These are phyloP conservation scores for Pyrocoelia pectoralis DNA, from an alignment of 2,888 invertebrate genomes.

Conservation along the genomic window DNA sequence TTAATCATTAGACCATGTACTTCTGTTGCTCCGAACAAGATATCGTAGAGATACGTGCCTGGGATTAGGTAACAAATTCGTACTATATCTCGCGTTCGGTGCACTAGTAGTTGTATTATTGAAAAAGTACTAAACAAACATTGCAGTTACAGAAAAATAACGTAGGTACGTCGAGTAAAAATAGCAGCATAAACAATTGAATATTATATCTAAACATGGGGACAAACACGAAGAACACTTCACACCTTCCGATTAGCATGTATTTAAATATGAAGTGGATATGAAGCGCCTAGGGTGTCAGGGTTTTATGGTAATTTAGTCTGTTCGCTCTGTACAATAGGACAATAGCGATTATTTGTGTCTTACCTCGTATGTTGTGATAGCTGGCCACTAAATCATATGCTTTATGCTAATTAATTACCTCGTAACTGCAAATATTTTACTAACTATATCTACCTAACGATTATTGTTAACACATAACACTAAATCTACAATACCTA, in stretches of 20 bases:
- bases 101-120: too few relatives aligned
- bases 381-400: constrained; percentile 41
- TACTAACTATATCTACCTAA: not conserved
- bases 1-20: too few relatives aligned
- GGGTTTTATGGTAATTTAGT: constrained; percentile 36
- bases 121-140: too few relatives aligned
- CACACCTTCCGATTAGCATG: constrained; percentile 42
- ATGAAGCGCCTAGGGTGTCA: constrained; percentile 35
- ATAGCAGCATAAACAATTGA: constrained; percentile 22
- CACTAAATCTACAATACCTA: too few relatives aligned
- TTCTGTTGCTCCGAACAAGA: too few relatives aligned
- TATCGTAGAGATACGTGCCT: too few relatives aligned
- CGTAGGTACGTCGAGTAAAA: not conserved
- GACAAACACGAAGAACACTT: constrained; percentile 37
- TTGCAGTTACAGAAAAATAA: not conserved
- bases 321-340: constrained; percentile 35
- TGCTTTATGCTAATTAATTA: constrained; percentile 41
- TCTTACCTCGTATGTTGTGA: constrained; percentile 41
- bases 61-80: too few relatives aligned
- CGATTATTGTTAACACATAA: not conserved
- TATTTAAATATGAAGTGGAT: constrained; percentile 40
- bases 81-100: too few relatives aligned
- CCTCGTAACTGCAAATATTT: constrained; percentile 5
- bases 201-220: constrained; percentile 28
- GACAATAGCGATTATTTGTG: constrained; percentile 41